Base-by-base conservation (phyloP, 2,888 invertebrate genomes). In the Chloroclystis v-ata region DNA sequence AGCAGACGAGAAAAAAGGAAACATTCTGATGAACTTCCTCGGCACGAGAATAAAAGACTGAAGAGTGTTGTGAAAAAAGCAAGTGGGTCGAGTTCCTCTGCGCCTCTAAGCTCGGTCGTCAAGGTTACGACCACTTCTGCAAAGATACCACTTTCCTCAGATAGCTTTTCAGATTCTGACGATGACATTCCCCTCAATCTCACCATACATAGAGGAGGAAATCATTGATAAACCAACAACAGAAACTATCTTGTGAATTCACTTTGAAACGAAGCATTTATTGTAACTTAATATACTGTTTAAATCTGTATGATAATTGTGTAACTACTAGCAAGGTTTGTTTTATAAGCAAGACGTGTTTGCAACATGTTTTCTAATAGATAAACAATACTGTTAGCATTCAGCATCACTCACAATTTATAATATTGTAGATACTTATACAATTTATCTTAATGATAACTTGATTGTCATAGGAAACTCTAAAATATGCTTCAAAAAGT, bases 1-100 rank as follows among this genome's bases (percentile, higher is more conserved):
- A 16, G 28, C 25, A 24, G 11, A 28, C 12, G n/a, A n/a, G n/a
- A 28, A 8, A 50, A 45, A 29, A 38, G 43, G 35, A 46, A 43
- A 20, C 20, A 14, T 28, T 25, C 13, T 11, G 39, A 46, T 14
- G 45, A 39, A 10, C 9, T 26, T 2, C 28, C 26, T 44, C 61
- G 59, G 61, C 71, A 74, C 57, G 77, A 77, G 61, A 72, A 47
- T 45, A 82, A 63, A 74, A 78, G 78, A 73, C 80, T 86, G 74
- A 79, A 65, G 61, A 85, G 85, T 67, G 83, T 85, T 49, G 82
- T 85, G 30, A 80, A 71, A 57, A 76, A 81, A 46, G 74, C 82
- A 57, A 67, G 51, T 60, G 41, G 26, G 29, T 47, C 29, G n/a
- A 41, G 24, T 41, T 32, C 48, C 1, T 13, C 43, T 10, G 29